phyloP scores from a whole-genome alignment of 2,888 invertebrate genomes.

The Gortyna flavago region DNA sequence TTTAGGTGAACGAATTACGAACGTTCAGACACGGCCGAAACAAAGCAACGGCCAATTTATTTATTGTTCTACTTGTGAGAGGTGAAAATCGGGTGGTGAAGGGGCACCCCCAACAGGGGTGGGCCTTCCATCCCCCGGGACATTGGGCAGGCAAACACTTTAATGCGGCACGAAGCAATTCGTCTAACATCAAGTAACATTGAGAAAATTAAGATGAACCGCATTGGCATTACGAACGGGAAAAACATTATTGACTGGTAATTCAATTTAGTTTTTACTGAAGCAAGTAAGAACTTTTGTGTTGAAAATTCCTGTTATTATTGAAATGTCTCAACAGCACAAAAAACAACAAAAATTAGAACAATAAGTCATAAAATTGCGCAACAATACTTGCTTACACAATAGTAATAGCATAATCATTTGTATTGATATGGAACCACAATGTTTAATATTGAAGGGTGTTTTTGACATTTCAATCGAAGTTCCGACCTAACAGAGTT shows the following conservation, averaged over 20 bases:
- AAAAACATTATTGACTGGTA: slow-evolving; percentile 14
- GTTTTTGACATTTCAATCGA: slow-evolving; percentile 51
- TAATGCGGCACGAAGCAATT: slow-evolving; percentile 76
- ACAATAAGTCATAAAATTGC: background rate
- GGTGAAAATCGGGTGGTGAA: slow-evolving; percentile 67
- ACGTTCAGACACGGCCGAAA: slow-evolving; percentile 59
- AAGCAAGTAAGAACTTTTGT: background rate
- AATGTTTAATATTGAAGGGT: slow-evolving; percentile 27
- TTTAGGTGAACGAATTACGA: slow-evolving; percentile 60
- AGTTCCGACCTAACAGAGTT: slow-evolving; percentile 20
- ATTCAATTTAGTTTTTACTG: slow-evolving; percentile 29
- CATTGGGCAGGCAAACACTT: slow-evolving; percentile 77
- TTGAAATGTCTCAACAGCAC: slow-evolving; percentile 1
- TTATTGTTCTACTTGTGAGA: slow-evolving; percentile 71
- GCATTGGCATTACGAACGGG: slow-evolving; percentile 49
- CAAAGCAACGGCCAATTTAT: slow-evolving; percentile 72
- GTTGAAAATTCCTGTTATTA: background rate
- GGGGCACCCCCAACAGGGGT: slow-evolving; percentile 56
- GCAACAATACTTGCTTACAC: slow-evolving; percentile 31
- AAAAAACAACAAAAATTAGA: background rate
- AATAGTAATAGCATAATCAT: slow-evolving; percentile 11
- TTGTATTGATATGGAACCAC: slow-evolving; percentile 36
- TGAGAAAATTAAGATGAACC: slow-evolving; percentile 70
- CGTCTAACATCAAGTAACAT: slow-evolving; percentile 67
- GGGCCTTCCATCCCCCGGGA: slow-evolving; percentile 65